phyloP scores from a whole-genome alignment of 1,140 invertebrate species.

The Maniola jurtina region DNA sequence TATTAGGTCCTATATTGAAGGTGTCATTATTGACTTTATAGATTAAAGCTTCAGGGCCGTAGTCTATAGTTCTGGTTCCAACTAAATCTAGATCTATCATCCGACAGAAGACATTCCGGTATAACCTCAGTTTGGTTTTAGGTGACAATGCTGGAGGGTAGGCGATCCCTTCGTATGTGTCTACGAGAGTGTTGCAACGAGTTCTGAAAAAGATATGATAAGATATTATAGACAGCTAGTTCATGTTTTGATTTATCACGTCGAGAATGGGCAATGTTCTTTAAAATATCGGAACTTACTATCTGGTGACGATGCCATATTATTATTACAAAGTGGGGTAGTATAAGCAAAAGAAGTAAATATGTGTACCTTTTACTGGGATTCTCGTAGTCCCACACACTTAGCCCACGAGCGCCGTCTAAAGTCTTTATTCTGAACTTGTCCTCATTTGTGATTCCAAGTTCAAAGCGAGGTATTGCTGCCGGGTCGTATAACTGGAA shows the following conservation, averaged over 20 bases:
- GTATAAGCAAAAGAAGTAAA: no score
- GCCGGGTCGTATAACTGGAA: slow-evolving; percentile 57
- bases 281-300: no score
- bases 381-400: slow-evolving; percentile 41
- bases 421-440: slow-evolving; percentile 63
- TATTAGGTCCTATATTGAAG: slow-evolving; percentile 80
- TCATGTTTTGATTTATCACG: no score
- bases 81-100: slow-evolving; percentile 80
- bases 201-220: slow-evolving; percentile 32
- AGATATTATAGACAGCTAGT: not conserved
- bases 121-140: slow-evolving; percentile 79
- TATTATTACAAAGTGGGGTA: no score
- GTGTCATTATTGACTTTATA: slow-evolving; percentile 74
- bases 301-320: no score
- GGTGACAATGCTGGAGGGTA: slow-evolving; percentile 80
- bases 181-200: slow-evolving; percentile 49
- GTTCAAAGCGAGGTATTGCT: slow-evolving; percentile 38
- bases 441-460: slow-evolving; percentile 34
- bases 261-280: no score
- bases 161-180: slow-evolving; percentile 81
- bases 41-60: slow-evolving; percentile 66
- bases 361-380: slow-evolving; percentile 37
- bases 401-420: slow-evolving; percentile 49
- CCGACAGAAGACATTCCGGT: slow-evolving; percentile 84
- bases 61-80: slow-evolving; percentile 59